Evolutionary conservation across 2,888 invertebrate genomes (phyloP), one percentile per base, ranked within the genome.

Genomic region (Julus scandinavius): DNA sequence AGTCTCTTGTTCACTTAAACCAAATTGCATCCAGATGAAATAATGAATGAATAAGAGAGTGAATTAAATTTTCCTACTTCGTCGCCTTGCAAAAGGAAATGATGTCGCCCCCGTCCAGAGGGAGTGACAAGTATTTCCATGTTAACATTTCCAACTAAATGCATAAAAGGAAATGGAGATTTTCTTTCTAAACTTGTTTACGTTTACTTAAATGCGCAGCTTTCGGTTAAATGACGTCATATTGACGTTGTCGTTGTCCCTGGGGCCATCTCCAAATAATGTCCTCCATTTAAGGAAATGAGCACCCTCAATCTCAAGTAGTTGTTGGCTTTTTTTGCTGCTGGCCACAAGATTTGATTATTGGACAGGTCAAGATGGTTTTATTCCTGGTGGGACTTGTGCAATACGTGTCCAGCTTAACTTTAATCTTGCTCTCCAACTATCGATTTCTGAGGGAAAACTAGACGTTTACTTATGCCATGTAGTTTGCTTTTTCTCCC

Each of bases 11-110:
- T 72, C 72, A 72, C 29, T 72, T 29, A 29, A 20, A 29, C 5
- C 72, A 72, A 72, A 72, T 72, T 72, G 72, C 72, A 72, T 72
- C 72, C 72, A 72, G 72, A 72, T 72, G 72, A n/a, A 72, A 72
- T 72, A 72, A 72, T 72, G 72, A 63, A 63, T 54, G 54, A 63
- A 63, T 72, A 72, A 72, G 72, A 54, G 54, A 72, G 72, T 72
- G 72, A 72, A 72, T 72, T 9, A 72, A 72, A 29, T 72, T 72
- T 72, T 9, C 29, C 29, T 72, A 72, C 72, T 20, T 72, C 72
- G 29, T 72, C 54, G 54, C 54, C 45, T 45, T 13, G 54, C 4
- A 11, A 72, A 72, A 72, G 72, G 72, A 72, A 72, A 72, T 72
- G 20, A 72, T 72, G 72, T 72, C 72, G 72, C 72, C 20, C 20